Evolutionary conservation across 1,140 invertebrate genomes (phyloP).

Genomic region (Portunus trituberculatus): DNA sequence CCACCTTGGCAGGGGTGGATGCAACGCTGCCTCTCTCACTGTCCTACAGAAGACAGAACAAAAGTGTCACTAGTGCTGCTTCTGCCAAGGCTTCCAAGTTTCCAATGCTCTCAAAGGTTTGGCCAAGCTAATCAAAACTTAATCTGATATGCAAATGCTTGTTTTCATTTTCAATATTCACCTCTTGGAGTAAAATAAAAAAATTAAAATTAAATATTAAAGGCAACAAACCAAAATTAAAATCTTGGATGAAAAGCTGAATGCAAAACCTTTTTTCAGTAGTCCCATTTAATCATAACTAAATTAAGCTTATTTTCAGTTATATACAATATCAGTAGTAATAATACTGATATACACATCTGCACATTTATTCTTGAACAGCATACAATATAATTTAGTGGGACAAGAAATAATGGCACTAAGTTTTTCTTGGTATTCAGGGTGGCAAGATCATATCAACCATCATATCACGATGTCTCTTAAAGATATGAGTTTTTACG

Average conservation of each 20-base stretch:
- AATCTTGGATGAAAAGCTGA: no score
- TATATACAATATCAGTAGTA: not conserved
- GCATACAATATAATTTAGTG: no score
- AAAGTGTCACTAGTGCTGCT: constrained; percentile 58
- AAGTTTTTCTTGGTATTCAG: not conserved
- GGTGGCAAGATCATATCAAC: not conserved
- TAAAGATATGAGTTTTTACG: constrained; percentile 66
- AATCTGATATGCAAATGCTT: no score
- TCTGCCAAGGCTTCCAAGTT: not conserved
- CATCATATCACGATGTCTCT: constrained; percentile 59
- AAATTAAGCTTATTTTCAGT: no score
- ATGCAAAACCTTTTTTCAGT: no score
- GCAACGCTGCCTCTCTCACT: constrained; percentile 68
- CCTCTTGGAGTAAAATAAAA: no score
- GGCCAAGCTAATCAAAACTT: not conserved
- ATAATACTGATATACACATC: not conserved
- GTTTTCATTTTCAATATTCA: no score
- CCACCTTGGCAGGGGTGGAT: constrained; percentile 36
- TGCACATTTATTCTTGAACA: no score
- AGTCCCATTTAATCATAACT: no score
- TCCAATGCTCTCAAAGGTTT: not conserved
- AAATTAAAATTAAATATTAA: no score
- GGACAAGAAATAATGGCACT: no score
- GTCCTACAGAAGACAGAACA: constrained; percentile 75
- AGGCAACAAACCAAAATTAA: no score